Evolutionary conservation across 2,888 invertebrate species (phyloP).

Genomic region (Dermolepida albohirtum): DNA sequence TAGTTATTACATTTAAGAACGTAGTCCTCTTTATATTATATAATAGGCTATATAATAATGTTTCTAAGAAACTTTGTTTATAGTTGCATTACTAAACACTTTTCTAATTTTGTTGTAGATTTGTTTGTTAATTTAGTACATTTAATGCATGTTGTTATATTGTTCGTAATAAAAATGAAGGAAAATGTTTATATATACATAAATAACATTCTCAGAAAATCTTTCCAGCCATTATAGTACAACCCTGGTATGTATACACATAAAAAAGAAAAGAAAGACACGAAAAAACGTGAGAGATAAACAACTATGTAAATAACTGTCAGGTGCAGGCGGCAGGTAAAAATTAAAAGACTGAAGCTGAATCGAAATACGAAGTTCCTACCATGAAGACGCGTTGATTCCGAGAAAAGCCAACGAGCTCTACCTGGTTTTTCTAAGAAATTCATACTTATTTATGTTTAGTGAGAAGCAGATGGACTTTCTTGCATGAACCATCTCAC

Average conservation of each 20-base stretch:
- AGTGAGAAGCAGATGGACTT: constrained; percentile 42
- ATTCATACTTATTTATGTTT: constrained; percentile 45
- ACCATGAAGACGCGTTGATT: constrained; percentile 42
- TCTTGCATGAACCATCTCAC: neutral
- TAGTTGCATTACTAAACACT: too few species aligned
- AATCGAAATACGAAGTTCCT: constrained; percentile 14
- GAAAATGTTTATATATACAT: too few species aligned
- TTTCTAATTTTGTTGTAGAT: too few species aligned
- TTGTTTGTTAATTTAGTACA: too few species aligned
- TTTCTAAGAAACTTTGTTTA: too few species aligned
- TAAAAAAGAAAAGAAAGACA: neutral
- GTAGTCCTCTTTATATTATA: too few species aligned
- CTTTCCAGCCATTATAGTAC: too few species aligned
- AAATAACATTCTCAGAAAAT: too few species aligned
- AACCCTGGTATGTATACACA: constrained; percentile 6
- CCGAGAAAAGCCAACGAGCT: constrained; percentile 48
- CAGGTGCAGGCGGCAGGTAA: constrained; percentile 40
- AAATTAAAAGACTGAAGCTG: constrained; percentile 32
- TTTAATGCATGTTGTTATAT: too few species aligned
- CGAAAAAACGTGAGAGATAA: constrained; percentile 10
- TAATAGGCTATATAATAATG: too few species aligned
- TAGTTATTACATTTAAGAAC: too few species aligned
- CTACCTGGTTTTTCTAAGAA: constrained; percentile 50
- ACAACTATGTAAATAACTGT: constrained; percentile 36
- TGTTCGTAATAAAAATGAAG: too few species aligned